Evolutionary conservation across 2,113 vertebrate species (phyloP), one percentile per base, ranked within the genome.

Genomic region (Oriolus oriolus): DNA sequence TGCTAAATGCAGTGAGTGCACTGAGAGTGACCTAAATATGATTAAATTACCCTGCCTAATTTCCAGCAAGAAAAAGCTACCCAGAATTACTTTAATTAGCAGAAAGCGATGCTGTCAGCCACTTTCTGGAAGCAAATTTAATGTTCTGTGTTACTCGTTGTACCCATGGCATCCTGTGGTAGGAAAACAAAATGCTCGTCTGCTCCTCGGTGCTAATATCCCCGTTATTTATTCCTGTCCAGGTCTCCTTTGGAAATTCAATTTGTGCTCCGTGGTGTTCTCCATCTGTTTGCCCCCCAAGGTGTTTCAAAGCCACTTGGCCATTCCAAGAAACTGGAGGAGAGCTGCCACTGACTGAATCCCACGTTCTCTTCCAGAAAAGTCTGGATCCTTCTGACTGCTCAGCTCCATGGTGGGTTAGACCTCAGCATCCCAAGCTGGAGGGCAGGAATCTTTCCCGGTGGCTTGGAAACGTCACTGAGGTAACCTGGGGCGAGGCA

Each of bases 41-140:
- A 74, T 53, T 56, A 68, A 96, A 96, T 95, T 95, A 96, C 76
- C 56, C 64, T 96, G 87, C 37, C 82, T 89, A 64, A 94, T 96
- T 95, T 89, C 76, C 50, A 84, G 90, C 52, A 81, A 92, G 92
- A 66, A 88, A 95, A 94, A 92, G 37, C 90, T 89, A 64, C 90
- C 53, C 61, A 87, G 76, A 89, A 96, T 95, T 95, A 90, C 85
- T 86, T 96, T 94, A 94, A 97, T 96, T 95, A 96, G 79, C 83
- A 92, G 89, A 77, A 96, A 92, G 89, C 57, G 87, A 80, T 70
- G 85, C 68, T 88, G 79, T 74, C 92, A 86, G 76, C 71, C 68
- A 52, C 82, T 78, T 93, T 94, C 90, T 86, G 3, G 0, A 44
- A 84, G 87, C 50, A 77, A 63, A 84, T 74, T 87, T 52, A 77